A percentile compares a stretch with the other conserved stretches of the same genome.
phyloP scores from a whole-genome alignment of 2,888 invertebrate genomes.

The Theodoxus fluviatilis region DNA sequence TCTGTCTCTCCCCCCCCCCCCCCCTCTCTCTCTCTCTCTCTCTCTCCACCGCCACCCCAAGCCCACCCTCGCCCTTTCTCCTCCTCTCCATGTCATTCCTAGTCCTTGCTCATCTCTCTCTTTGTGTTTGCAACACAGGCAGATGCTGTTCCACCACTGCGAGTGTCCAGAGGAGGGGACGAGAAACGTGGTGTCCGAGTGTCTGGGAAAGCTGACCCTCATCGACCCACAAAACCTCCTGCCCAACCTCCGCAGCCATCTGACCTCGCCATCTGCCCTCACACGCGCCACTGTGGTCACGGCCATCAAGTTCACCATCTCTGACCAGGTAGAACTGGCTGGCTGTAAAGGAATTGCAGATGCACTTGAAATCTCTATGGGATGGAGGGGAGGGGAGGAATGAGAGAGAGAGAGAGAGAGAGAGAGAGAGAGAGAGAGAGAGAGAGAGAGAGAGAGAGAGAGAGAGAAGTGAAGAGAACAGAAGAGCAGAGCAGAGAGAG shows the following conservation, averaged over 20 bases:
- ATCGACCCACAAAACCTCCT: constrained; percentile 88
- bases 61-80: not conserved
- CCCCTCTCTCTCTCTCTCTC: not conserved
- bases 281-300: constrained; percentile 96
- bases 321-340: constrained; percentile 78
- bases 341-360: too few species aligned
- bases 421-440: too few species aligned
- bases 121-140: constrained; percentile 58
- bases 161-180: constrained; percentile 98
- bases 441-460: too few species aligned
- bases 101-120: not conserved
- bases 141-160: constrained; percentile 90
- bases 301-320: constrained; percentile 97
- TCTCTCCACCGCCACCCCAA: not conserved
- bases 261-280: constrained; percentile 56
- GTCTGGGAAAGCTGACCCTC: constrained; percentile 91
- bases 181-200: constrained; percentile 97
- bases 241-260: constrained; percentile 74
- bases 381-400: too few species aligned
- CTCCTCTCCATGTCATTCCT: not conserved
- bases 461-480: too few species aligned
- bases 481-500: too few species aligned
- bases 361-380: too few species aligned
- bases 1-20: not conserved
- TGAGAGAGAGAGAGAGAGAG: too few species aligned